These are phyloP conservation scores for Pelobates cultripes DNA, from an alignment of 2,797 vertebrate species.

Conservation along the genomic window DNA sequence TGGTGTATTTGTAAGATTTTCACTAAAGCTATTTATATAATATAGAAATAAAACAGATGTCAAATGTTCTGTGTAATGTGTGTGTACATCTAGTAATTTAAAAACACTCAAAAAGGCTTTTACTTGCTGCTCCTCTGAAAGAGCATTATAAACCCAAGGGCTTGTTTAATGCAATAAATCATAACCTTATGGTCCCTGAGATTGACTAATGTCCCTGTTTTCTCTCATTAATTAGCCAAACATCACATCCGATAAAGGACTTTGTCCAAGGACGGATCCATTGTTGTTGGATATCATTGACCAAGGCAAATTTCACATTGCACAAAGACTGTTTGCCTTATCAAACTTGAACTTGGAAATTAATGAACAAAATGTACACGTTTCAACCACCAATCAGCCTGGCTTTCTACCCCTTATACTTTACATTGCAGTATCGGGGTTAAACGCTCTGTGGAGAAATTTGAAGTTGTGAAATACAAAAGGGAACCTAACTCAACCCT, in stretches of 20 bases:
- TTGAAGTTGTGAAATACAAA: not conserved
- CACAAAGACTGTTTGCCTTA: slow-evolving; percentile 74
- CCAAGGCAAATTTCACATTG: slow-evolving; percentile 66
- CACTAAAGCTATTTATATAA: not conserved
- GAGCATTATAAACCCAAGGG: slow-evolving; percentile 1
- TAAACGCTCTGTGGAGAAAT: slow-evolving; percentile 66
- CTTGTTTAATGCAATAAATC: slow-evolving; percentile 35
- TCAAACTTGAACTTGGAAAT: slow-evolving; percentile 74
- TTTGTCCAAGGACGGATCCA: slow-evolving; percentile 65
- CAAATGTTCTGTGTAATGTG: not conserved
- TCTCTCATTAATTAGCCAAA: slow-evolving; percentile 71
- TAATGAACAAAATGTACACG: slow-evolving; percentile 68
- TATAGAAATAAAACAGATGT: not conserved
- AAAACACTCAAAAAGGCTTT: no score
- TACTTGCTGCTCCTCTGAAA: slow-evolving; percentile 1
- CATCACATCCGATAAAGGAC: slow-evolving; percentile 65
- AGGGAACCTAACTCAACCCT: not conserved
- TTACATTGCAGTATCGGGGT: slow-evolving; percentile 77
- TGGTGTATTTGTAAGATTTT: not conserved
- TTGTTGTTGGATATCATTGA: slow-evolving; percentile 66
- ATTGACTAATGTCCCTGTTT: slow-evolving; percentile 21
- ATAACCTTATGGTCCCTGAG: not conserved
- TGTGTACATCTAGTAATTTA: not conserved
- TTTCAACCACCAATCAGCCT: slow-evolving; percentile 62
- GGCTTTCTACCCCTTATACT: slow-evolving; percentile 74